phyloP scores from a whole-genome alignment of 2,888 invertebrate genomes.

The Tenthredo scrophulariae region DNA sequence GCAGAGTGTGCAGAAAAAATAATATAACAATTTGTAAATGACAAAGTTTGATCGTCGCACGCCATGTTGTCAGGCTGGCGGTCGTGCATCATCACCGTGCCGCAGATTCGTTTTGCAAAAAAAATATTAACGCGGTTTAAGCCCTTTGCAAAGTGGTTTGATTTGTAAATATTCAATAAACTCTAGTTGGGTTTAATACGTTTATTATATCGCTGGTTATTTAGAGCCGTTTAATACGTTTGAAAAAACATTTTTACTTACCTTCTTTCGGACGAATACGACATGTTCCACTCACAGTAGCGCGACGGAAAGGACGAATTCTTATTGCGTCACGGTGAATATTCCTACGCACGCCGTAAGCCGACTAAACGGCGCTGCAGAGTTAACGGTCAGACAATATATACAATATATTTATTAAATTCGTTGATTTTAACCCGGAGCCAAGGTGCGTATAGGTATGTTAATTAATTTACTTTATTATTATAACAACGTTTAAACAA shows the following conservation, averaged over 20 bases:
- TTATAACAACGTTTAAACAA: not conserved
- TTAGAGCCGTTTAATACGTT: constrained; percentile 66
- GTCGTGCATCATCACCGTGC: constrained; percentile 62
- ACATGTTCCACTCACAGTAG: constrained; percentile 91
- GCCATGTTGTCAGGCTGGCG: constrained; percentile 81
- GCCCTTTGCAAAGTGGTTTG: not conserved
- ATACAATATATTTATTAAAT: not conserved
- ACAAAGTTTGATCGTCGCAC: constrained; percentile 73
- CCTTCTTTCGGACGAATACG: constrained; percentile 90
- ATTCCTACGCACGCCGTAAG: constrained; percentile 65
- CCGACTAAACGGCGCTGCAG: constrained; percentile 67
- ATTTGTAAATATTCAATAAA: not conserved
- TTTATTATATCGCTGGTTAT: not conserved
- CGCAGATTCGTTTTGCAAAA: constrained; percentile 43
- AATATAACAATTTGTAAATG: not conserved
- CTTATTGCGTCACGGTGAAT: constrained; percentile 75
- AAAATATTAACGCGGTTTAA: not conserved
- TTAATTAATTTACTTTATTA: not conserved
- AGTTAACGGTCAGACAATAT: not conserved
- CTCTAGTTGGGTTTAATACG: not conserved
- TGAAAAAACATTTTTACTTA: constrained; percentile 81
- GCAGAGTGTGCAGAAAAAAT: not conserved
- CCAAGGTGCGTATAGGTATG: not conserved
- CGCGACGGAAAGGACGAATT: constrained; percentile 85
- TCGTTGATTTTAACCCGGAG: not conserved